These are phyloP conservation scores for Ptilodon capucinus DNA, from an alignment of 2,888 invertebrate genomes.

Conservation along the genomic window DNA sequence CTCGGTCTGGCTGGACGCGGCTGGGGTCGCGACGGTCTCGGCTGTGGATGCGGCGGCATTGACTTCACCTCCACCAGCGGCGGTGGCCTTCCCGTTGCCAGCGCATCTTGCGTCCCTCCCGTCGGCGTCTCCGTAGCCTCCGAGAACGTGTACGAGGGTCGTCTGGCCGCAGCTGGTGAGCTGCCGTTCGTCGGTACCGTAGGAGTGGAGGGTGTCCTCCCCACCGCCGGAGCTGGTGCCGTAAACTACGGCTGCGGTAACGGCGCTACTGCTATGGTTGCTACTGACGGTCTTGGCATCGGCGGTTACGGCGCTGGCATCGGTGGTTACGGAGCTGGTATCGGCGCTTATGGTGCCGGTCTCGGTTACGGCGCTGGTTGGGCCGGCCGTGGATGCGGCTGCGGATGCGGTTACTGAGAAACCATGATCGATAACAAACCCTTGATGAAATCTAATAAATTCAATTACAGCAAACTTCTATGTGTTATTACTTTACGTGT, in stretches of 20 bases:
- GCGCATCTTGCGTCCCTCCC: conserved; percentile 38
- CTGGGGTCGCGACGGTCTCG: neutral
- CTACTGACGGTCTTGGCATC: conserved; percentile 21
- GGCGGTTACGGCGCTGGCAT: conserved; percentile 1
- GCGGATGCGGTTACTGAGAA: neutral
- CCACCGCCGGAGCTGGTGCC: conserved; percentile 41
- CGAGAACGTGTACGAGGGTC: conserved; percentile 47
- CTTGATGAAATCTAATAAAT: neutral
- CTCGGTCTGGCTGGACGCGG: neutral
- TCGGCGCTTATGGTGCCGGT: neutral
- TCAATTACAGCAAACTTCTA: neutral
- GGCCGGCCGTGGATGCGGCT: neutral
- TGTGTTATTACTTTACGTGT: neutral
- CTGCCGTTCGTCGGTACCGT: conserved; percentile 47
- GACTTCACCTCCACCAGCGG: conserved; percentile 31
- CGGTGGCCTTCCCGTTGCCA: conserved; percentile 37
- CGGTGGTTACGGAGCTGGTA: neutral
- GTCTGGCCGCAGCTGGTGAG: conserved; percentile 40
- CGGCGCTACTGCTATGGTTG: conserved; percentile 38
- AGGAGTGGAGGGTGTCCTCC: conserved; percentile 40
- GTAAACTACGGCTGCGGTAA: conserved; percentile 45
- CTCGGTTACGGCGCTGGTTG: neutral
- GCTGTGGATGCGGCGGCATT: neutral
- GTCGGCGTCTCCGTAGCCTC: conserved; percentile 44
- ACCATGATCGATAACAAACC: neutral